These are phyloP conservation scores for Excalfactoria chinensis DNA, from an alignment of 2,113 vertebrate species.

Conservation along the genomic window DNA sequence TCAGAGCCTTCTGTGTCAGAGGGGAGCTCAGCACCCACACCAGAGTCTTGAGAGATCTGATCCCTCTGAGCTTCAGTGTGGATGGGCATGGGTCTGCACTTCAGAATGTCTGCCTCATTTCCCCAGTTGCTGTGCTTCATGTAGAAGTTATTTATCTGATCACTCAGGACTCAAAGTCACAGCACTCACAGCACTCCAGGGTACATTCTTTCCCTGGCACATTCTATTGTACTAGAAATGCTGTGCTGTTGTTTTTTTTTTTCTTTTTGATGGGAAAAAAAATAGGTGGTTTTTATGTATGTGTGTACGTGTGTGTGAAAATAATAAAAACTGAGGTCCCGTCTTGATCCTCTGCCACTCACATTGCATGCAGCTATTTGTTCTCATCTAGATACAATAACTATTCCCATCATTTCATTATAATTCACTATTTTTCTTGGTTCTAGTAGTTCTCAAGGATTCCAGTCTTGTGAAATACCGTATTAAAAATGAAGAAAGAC, in stretches of 20 bases:
- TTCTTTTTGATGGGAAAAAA: neutral
- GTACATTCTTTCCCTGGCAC: neutral
- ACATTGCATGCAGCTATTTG: neutral
- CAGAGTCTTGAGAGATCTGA: fast-evolving
- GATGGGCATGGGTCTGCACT: fast-evolving
- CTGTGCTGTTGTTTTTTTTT: neutral
- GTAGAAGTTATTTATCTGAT: neutral
- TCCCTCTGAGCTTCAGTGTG: neutral
- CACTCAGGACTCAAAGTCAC: neutral
- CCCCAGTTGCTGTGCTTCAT: neutral
- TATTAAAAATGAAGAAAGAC: neutral
- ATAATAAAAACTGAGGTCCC: neutral
- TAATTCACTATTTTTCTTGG: neutral
- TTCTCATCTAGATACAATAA: neutral
- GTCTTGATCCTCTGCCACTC: neutral
- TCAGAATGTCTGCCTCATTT: neutral
- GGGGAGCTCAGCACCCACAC: fast-evolving
- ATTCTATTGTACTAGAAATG: neutral
- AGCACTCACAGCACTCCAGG: neutral
- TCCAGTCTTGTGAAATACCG: neutral
- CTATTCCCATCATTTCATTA: neutral
- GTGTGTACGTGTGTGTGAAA: neutral
- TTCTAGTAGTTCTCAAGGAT: neutral
- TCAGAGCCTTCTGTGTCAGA: fast-evolving
- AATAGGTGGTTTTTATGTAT: neutral